Percentiles rank a stretch among this genome's conserved stretches.
Evolutionary conservation across 2,797 vertebrate genomes (phyloP).

Genomic region (Cossypha polioptera): DNA sequence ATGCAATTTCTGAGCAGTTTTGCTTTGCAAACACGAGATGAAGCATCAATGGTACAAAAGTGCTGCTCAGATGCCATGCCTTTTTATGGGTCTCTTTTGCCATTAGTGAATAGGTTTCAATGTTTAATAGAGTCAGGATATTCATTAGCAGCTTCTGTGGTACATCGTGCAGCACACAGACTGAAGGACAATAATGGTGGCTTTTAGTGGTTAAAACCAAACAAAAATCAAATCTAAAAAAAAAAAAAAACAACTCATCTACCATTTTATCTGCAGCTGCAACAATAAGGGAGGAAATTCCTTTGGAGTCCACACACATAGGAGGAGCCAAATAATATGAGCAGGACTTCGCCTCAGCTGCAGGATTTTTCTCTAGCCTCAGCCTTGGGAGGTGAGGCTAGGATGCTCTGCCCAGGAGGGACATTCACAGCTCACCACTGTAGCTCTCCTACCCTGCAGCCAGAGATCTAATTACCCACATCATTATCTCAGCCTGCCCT

Average conservation of each 20-base stretch:
- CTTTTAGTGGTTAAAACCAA: neutral
- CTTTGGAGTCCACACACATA: neutral
- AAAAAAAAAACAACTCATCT: neutral
- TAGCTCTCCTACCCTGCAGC: neutral
- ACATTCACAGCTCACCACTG: neutral
- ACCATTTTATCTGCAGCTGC: neutral
- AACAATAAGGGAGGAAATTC: neutral
- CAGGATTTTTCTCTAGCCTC: neutral
- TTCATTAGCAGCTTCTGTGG: neutral
- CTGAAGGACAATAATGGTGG: neutral
- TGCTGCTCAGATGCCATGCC: neutral
- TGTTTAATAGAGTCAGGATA: neutral
- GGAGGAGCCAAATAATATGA: neutral
- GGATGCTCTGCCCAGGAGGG: neutral
- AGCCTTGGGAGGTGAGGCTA: neutral
- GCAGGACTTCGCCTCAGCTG: neutral
- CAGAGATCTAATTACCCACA: neutral
- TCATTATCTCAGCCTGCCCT: slow-evolving; percentile 7
- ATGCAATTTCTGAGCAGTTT: neutral
- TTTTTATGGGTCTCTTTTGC: neutral
- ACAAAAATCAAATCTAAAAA: neutral
- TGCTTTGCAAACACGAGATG: neutral
- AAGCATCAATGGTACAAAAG: neutral
- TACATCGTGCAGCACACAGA: neutral
- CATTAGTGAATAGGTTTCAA: neutral